Evolutionary conservation across 2,113 vertebrate species (phyloP).

Genomic region (Heliornis fulica): DNA sequence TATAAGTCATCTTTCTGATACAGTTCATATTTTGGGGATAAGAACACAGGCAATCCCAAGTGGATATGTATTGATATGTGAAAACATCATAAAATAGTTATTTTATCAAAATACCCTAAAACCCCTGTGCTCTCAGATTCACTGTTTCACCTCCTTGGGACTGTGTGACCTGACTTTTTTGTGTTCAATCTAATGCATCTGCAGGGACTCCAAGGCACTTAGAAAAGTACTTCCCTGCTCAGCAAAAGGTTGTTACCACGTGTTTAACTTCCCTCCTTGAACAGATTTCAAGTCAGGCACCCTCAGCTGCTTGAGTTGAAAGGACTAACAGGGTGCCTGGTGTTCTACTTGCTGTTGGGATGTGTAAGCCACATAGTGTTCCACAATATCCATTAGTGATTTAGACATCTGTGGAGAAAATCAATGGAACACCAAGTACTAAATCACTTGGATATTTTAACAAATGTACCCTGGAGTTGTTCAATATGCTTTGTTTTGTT

Average conservation of each 20-base stretch:
- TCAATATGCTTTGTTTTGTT: neutral
- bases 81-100: neutral
- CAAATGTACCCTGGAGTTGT: neutral
- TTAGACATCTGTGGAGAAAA: slow-evolving; percentile 17
- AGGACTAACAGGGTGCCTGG: neutral
- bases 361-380: neutral
- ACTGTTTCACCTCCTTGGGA: neutral
- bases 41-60: neutral
- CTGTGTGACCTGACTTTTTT: neutral
- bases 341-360: neutral
- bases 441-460: neutral
- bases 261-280: neutral
- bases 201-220: neutral
- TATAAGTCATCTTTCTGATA: neutral
- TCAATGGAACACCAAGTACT: slow-evolving; percentile 4
- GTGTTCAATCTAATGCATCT: neutral
- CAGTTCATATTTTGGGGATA: neutral
- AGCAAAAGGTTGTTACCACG: neutral
- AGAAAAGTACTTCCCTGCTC: neutral
- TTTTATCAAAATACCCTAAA: neutral
- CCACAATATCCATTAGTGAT: neutral
- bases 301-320: neutral
- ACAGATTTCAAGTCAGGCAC: neutral
- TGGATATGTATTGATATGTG: neutral
- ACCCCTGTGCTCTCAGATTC: neutral